Conservation (phyloP, 2,888 invertebrate species). For the Mermis nigrescens region DNA sequence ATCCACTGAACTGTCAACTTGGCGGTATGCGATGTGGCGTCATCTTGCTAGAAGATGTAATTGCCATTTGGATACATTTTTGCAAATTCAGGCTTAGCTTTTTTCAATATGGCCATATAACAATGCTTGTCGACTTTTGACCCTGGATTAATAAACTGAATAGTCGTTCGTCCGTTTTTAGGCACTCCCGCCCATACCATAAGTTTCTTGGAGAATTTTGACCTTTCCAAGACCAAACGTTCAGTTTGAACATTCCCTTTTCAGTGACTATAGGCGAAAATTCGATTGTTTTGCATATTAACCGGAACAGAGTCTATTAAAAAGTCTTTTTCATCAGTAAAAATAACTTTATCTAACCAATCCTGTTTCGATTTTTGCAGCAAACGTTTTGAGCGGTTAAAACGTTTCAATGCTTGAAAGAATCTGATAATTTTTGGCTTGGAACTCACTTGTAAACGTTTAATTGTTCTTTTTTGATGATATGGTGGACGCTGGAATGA, state of each 20-base stretch:
- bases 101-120: neutral
- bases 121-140: neutral
- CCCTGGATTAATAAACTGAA: neutral
- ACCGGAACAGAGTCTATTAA: neutral
- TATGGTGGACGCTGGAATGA: neutral
- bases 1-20: too few relatives aligned
- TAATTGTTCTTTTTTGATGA: neutral
- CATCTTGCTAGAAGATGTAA: neutral
- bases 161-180: neutral
- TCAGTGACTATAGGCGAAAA: neutral
- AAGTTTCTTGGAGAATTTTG: neutral
- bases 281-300: neutral
- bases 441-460: neutral
- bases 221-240: neutral
- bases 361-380: neutral
- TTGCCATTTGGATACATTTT: neutral
- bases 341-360: neutral
- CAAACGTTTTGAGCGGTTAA: neutral
- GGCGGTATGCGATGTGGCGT: too few relatives aligned
- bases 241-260: neutral
- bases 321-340: neutral
- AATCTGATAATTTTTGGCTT: neutral
- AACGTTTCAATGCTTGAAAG: neutral
- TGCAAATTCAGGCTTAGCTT: neutral
- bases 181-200: neutral